Evolutionary conservation across 2,888 invertebrate species (phyloP), one percentile per base, ranked within the genome.

Genomic region (Macropis europaea): DNA sequence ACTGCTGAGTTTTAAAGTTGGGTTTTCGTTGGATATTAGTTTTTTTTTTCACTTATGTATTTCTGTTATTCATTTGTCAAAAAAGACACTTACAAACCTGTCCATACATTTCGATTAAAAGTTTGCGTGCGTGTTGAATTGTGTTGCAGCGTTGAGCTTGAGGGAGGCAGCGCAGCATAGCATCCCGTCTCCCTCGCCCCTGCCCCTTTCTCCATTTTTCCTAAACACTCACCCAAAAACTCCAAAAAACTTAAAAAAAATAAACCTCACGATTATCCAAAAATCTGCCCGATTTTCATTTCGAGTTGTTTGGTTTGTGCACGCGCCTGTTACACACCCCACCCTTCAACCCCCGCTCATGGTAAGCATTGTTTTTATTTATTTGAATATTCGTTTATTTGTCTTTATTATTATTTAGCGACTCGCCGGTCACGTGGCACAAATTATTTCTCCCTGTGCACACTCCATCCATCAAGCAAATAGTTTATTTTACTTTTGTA

Each of bases 251-350:
- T 69, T 72, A 77, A 76, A 81, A 73, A 76, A 76, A 76, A 72
- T 60, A 79, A 66, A 76, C 75, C 82, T 81, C 82, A 79, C 84
- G 84, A 82, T 77, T 80, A 79, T 79, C 86, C 84, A 83, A 87
- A 86, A 84, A 83, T 85, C 88, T 87, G 83, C 84, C 88, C 88
- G 84, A 88, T 90, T 90, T 89, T 90, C 88, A 89, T 90, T 90
- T 90, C 89, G 88, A 90, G 90, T 90, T 90, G 88, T 90, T 90
- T 90, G 89, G 90, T 89, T 90, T 90, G 89, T 90, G 89, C 89
- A 90, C 89, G 89, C 88, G 88, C 89, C 89, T 89, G 90, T 90
- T 89, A 90, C 89, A 89, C 89, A 88, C 79, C 89, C 89, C 88
- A 89, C 89, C 89, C 85, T 89, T 87, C 88, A 89, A 89, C 87